Conservation (phyloP, 2,797 vertebrate species). For the Cheirogaleus major region DNA sequence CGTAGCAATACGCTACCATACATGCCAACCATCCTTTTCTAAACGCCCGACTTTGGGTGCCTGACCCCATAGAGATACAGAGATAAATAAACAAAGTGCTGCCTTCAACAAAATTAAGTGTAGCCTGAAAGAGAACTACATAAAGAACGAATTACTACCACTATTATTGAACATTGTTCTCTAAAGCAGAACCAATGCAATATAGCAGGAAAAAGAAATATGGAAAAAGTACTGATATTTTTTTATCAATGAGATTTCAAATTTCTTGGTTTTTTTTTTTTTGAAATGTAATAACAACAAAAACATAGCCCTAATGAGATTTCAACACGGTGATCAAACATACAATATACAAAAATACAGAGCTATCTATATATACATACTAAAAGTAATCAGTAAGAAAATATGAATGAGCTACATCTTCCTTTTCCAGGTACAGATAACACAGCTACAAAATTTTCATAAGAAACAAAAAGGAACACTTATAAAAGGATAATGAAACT, state of each 20-base stretch:
- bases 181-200: neutral
- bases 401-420: neutral
- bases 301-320: neutral
- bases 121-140: neutral
- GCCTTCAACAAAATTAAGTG: constrained; percentile 10
- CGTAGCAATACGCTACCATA: neutral
- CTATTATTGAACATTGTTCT: neutral
- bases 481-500: constrained; percentile 1
- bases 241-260: neutral
- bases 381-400: neutral
- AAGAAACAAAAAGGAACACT: neutral
- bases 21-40: neutral
- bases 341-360: neutral
- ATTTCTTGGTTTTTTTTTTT: constrained; percentile 18
- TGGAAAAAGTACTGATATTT: neutral
- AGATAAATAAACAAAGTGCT: neutral
- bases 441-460: neutral
- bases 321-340: neutral
- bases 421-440: neutral
- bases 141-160: neutral
- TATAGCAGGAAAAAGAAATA: constrained; percentile 40
- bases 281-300: neutral
- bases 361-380: neutral
- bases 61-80: neutral
- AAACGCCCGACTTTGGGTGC: neutral